phyloP scores from a whole-genome alignment of 2,888 invertebrate species.

The Mesorhabditis belari region DNA sequence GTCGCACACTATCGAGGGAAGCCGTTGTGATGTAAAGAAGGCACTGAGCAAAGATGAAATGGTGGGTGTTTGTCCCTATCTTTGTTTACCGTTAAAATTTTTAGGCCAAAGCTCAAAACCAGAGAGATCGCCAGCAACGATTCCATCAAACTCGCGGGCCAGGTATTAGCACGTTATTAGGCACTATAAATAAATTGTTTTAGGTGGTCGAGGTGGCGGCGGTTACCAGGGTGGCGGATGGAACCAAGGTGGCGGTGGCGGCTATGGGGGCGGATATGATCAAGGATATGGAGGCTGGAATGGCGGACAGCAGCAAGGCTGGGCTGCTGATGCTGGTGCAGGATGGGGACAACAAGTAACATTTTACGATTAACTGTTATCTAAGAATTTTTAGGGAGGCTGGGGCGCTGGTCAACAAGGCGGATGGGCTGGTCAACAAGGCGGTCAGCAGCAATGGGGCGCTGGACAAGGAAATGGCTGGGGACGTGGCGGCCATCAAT shows the following conservation, averaged over 20 bases:
- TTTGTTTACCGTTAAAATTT: background rate
- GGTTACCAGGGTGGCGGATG: conserved; percentile 10
- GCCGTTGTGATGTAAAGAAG: conserved; percentile 52
- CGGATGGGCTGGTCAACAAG: conserved; percentile 21
- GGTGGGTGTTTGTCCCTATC: conserved; percentile 14
- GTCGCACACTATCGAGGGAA: conserved; percentile 46
- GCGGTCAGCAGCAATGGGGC: conserved; percentile 32
- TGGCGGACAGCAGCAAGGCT: conserved; percentile 10
- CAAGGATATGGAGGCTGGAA: conserved; percentile 6
- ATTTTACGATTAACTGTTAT: background rate
- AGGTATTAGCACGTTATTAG: background rate
- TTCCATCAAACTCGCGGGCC: conserved; percentile 11
- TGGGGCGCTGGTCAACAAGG: conserved; percentile 11
- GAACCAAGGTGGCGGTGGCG: conserved; percentile 19
- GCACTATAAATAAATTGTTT: no score
- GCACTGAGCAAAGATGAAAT: conserved; percentile 52
- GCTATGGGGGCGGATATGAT: conserved; percentile 7
- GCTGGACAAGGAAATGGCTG: conserved; percentile 24
- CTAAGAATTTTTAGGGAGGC: no score
- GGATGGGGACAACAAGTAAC: conserved; percentile 13
- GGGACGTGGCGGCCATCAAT: no score
- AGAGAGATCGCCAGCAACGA: conserved; percentile 23
- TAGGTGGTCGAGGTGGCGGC: no score
- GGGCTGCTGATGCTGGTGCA: conserved; percentile 10
- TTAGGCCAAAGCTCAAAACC: conserved; percentile 20